Base-by-base conservation (phyloP, 2,888 invertebrate species). In the Rosalia funebris region DNA sequence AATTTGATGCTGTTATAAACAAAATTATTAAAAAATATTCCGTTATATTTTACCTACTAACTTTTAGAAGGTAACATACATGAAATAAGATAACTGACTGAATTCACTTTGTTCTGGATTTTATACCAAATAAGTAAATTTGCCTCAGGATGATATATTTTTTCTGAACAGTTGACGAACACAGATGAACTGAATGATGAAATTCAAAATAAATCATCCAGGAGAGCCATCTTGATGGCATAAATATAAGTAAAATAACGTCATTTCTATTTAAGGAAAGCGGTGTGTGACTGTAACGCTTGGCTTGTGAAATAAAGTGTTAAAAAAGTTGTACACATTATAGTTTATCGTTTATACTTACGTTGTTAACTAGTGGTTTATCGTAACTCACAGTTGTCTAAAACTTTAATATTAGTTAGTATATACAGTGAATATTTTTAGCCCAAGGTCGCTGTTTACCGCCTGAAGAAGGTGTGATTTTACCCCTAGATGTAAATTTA, bases 261-360 rank as follows among this genome's bases (percentile, higher is more conserved):
- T 75, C 72, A 76, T 71, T 70, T 68, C 74, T 76, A 76, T 76
- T 76, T 75, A 74, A 70, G 74, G 73, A 68, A 45, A 69, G 61
- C 61, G 52, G 62, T 55, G 62, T 37, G 52, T 31, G 50, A 45
- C 32, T 19, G 37, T 48, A 44, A 55, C 31, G 46, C 56, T 66
- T 54, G 58, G 45, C 48, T 60, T 60, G 55, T 57, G 54, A 50
- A 47, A 45, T n/a, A 34, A 47, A 16, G 44, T 17, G 2, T 53
- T 16, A 9, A 42, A 42, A 16, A 46, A 19, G 11, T 44, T 17
- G n/a, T n/a, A n/a, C n/a, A n/a, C 5, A 44, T 25, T 11, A 11
- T 25, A 5, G 25, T 44, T 44, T 12, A 7, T 5, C 11, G 3
- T 1, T 31, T 2, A 31, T 25, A n/a, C 12, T 20, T 57, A n/a